These are phyloP conservation scores for Morone chrysops DNA, from an alignment of 2,113 vertebrate species.

Conservation along the genomic window DNA sequence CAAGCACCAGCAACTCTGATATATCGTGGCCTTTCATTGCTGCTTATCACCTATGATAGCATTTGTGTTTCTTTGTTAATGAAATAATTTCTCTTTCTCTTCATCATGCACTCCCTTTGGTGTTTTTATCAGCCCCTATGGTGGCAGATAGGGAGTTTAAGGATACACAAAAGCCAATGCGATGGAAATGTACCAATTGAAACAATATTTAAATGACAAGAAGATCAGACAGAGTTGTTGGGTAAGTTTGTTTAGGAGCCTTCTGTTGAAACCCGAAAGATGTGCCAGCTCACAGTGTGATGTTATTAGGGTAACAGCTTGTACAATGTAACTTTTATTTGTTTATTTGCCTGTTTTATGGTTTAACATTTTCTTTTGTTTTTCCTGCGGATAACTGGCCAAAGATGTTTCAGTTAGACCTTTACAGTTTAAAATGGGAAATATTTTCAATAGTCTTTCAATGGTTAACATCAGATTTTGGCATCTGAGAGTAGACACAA, in stretches of 20 bases:
- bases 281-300: constrained; percentile 38
- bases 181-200: constrained; percentile 19
- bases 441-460: not conserved
- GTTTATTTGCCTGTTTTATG: constrained; percentile 15
- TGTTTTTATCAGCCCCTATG: constrained; percentile 37
- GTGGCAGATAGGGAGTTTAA: constrained; percentile 9
- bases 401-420: not conserved
- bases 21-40: constrained; percentile 8
- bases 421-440: not conserved
- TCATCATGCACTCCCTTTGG: constrained; percentile 9
- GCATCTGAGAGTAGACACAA: not conserved
- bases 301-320: constrained; percentile 26
- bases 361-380: not conserved
- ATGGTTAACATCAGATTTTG: not conserved
- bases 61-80: not conserved
- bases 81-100: constrained; percentile 1
- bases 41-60: constrained; percentile 9
- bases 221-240: constrained; percentile 22
- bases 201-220: constrained; percentile 31
- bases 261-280: constrained; percentile 34
- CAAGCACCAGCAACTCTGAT: not conserved
- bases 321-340: constrained; percentile 10
- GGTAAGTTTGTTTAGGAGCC: constrained; percentile 31
- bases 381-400: not conserved
- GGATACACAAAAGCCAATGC: constrained; percentile 21